Percentiles rank a stretch among this genome's conserved stretches.
phyloP scores from a whole-genome alignment of 2,797 vertebrate species.

The Oceanodroma leucorhoa region DNA sequence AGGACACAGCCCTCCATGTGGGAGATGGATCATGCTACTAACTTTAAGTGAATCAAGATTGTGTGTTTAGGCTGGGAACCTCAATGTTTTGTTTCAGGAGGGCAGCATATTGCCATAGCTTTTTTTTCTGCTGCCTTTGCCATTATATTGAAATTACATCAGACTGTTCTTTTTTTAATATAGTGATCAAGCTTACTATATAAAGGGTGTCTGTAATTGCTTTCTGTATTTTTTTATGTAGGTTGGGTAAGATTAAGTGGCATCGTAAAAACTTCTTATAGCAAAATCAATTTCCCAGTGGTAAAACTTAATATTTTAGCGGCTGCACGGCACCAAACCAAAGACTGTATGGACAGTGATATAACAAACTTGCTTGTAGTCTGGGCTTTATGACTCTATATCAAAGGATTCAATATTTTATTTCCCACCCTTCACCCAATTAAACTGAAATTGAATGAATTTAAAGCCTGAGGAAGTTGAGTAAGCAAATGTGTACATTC shows the following conservation, averaged over 20 bases:
- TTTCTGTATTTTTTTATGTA: slow-evolving; percentile 57
- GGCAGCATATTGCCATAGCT: slow-evolving; percentile 18
- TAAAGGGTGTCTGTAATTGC: slow-evolving; percentile 55
- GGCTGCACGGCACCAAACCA: slow-evolving; percentile 22
- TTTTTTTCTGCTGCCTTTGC: slow-evolving; percentile 12
- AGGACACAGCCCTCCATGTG: slow-evolving; percentile 4
- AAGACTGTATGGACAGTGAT: slow-evolving; percentile 22
- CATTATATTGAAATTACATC: slow-evolving; percentile 45
- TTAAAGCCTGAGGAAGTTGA: slow-evolving; percentile 20
- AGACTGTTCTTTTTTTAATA: slow-evolving; percentile 61
- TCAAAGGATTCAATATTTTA: slow-evolving; percentile 4
- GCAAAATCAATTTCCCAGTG: slow-evolving; percentile 69
- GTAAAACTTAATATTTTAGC: slow-evolving; percentile 66
- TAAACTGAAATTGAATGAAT: slow-evolving; percentile 32
- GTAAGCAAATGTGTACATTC: background rate
- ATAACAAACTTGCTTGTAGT: slow-evolving; percentile 16
- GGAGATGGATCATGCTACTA: slow-evolving; percentile 23
- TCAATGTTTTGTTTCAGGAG: slow-evolving; percentile 38
- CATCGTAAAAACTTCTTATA: slow-evolving; percentile 66
- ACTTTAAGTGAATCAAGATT: slow-evolving; percentile 50
- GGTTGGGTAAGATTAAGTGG: slow-evolving; percentile 68
- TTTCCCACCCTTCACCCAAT: background rate
- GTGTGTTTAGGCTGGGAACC: slow-evolving; percentile 35
- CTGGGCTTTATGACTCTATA: background rate
- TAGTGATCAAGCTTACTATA: slow-evolving; percentile 65